phyloP scores from a whole-genome alignment of 2,888 invertebrate genomes.

The Pandemis cinnamomeana region DNA sequence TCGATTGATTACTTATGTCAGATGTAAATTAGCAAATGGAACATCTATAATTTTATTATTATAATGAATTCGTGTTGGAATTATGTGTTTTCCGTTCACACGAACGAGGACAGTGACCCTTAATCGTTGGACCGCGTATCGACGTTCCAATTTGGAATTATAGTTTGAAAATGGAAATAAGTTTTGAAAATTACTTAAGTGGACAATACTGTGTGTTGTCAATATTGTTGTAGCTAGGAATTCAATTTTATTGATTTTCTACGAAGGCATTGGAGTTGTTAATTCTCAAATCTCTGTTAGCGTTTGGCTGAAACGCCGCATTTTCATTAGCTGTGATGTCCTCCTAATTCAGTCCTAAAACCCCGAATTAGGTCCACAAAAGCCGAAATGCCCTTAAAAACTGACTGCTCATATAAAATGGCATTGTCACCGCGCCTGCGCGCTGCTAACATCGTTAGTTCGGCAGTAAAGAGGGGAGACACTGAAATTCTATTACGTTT shows the following conservation, averaged over 20 bases:
- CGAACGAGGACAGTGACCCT: neutral
- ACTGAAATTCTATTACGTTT: constrained; percentile 45
- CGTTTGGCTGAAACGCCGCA: too few relatives aligned
- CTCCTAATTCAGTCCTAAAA: neutral
- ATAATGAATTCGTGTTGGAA: neutral
- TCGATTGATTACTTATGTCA: too few relatives aligned
- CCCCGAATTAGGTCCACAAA: constrained; percentile 1
- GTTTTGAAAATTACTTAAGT: neutral
- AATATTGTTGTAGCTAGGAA: too few relatives aligned
- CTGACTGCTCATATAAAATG: constrained; percentile 32
- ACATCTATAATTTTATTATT: neutral
- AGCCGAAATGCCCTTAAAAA: constrained; percentile 4
- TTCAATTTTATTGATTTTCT: too few relatives aligned
- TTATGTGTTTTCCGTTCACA: neutral
- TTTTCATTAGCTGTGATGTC: neutral
- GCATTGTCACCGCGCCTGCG: constrained; percentile 42
- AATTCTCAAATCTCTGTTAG: too few relatives aligned
- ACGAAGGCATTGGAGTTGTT: too few relatives aligned
- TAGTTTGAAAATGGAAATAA: neutral
- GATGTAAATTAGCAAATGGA: neutral
- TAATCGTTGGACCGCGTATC: neutral
- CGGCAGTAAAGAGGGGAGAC: constrained; percentile 42
- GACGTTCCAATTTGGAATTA: constrained; percentile 4
- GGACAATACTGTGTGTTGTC: neutral
- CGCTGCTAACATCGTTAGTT: constrained; percentile 44